These are phyloP conservation scores for Scomber colias DNA, from an alignment of 2,113 vertebrate species.

Conservation along the genomic window DNA sequence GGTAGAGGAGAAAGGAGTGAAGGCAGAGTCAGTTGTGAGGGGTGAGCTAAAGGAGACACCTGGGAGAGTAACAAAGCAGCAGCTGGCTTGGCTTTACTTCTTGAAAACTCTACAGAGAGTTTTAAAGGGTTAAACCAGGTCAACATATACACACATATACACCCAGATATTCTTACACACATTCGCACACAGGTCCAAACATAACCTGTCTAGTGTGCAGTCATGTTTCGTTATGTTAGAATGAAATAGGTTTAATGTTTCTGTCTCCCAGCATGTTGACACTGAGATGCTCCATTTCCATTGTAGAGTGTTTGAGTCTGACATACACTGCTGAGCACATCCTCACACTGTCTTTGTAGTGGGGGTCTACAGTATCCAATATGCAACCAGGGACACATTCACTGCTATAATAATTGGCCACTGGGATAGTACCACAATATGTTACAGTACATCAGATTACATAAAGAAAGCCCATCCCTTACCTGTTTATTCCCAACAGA, in stretches of 20 bases:
- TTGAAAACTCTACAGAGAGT: conserved; percentile 45
- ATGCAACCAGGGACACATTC: neutral
- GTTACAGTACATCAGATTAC: neutral
- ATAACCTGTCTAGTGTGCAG: neutral
- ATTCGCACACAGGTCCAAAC: conserved; percentile 4
- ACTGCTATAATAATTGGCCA: neutral
- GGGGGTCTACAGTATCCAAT: neutral
- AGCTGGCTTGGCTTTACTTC: conserved; percentile 72
- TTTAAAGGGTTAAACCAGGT: conserved; percentile 66
- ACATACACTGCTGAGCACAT: neutral
- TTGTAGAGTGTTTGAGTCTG: neutral
- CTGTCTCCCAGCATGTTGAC: neutral
- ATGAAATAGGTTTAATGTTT: conserved; percentile 22
- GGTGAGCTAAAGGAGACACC: conserved; percentile 68
- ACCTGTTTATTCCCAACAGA: neutral
- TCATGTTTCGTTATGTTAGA: conserved; percentile 12
- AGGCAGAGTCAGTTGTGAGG: conserved; percentile 23
- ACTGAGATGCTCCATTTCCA: neutral
- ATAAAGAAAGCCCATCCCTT: too few species aligned
- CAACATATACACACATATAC: conserved; percentile 31
- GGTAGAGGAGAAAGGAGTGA: conserved; percentile 1
- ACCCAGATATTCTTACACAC: conserved; percentile 1
- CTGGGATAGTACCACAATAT: neutral
- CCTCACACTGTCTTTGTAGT: neutral
- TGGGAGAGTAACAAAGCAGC: conserved; percentile 68